Evolutionary conservation across 2,113 vertebrate genomes (phyloP).

Genomic region (Trematocara zebra): DNA sequence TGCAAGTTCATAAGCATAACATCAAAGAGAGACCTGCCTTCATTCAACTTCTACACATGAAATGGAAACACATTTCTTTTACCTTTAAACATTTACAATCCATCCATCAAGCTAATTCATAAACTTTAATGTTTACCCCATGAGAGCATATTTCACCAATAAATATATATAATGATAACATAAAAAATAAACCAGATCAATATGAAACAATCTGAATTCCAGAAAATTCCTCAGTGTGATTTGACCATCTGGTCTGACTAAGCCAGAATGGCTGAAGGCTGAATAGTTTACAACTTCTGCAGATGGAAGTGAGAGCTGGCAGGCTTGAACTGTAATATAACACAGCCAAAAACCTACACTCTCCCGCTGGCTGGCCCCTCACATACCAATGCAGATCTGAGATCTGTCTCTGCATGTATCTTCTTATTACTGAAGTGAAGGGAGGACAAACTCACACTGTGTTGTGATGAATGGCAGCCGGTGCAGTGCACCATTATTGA

Average conservation of each 20-base stretch:
- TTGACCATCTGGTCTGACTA: constrained; percentile 23
- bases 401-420: constrained; percentile 67
- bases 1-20: constrained; percentile 17
- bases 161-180: background rate
- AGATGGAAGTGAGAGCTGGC: constrained; percentile 38
- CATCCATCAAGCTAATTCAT: background rate
- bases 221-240: background rate
- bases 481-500: background rate
- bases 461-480: constrained; percentile 27
- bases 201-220: constrained; percentile 1
- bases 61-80: background rate
- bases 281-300: constrained; percentile 33
- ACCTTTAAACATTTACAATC: background rate
- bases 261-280: constrained; percentile 11
- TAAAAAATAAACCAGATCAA: background rate
- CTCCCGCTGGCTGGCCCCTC: background rate
- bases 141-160: background rate
- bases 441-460: background rate
- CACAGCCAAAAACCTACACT: constrained; percentile 7
- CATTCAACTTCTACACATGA: background rate
- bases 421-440: background rate
- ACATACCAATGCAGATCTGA: constrained; percentile 63
- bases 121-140: background rate
- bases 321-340: constrained; percentile 31
- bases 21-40: constrained; percentile 39